Conservation (phyloP, 1,140 invertebrate species). For the Amyelois transitella region DNA sequence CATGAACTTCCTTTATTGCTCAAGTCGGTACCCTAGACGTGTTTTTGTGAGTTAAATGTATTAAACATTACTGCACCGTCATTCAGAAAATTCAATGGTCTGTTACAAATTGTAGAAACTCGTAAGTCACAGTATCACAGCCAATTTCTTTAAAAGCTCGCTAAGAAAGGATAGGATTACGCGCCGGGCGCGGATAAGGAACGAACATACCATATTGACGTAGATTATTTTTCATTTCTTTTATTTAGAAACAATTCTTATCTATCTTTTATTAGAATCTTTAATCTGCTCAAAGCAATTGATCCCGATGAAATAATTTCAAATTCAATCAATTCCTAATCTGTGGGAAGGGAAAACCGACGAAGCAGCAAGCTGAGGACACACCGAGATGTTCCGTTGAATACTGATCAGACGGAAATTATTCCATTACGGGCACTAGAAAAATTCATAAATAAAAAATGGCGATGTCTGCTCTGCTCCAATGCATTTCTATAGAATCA, state of each 20-base stretch:
- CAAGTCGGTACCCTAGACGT: not conserved
- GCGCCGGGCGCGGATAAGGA: not conserved
- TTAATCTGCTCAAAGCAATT: slow-evolving; percentile 3
- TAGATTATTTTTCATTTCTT: not conserved
- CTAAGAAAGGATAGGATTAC: slow-evolving; percentile 4
- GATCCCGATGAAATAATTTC: slow-evolving; percentile 21
- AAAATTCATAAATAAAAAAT: slow-evolving; percentile 70
- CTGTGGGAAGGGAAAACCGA: slow-evolving; percentile 29
- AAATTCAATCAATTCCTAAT: slow-evolving; percentile 46
- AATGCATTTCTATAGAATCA: slow-evolving; percentile 64
- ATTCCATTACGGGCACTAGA: slow-evolving; percentile 56
- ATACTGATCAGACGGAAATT: slow-evolving; percentile 59
- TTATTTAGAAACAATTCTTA: not conserved
- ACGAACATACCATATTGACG: not conserved
- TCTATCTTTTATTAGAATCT: not conserved
- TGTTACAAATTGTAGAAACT: slow-evolving; percentile 25
- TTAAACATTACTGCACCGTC: slow-evolving; percentile 5
- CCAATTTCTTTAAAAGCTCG: slow-evolving; percentile 24
- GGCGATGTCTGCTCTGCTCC: slow-evolving; percentile 45
- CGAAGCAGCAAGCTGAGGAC: slow-evolving; percentile 37
- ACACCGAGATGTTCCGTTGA: slow-evolving; percentile 44
- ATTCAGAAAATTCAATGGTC: slow-evolving; percentile 18
- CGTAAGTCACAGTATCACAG: slow-evolving; percentile 24
- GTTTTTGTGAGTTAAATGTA: not conserved
- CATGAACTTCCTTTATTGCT: not conserved